phyloP scores from a whole-genome alignment of 2,888 invertebrate species.

The Morpho achilles region DNA sequence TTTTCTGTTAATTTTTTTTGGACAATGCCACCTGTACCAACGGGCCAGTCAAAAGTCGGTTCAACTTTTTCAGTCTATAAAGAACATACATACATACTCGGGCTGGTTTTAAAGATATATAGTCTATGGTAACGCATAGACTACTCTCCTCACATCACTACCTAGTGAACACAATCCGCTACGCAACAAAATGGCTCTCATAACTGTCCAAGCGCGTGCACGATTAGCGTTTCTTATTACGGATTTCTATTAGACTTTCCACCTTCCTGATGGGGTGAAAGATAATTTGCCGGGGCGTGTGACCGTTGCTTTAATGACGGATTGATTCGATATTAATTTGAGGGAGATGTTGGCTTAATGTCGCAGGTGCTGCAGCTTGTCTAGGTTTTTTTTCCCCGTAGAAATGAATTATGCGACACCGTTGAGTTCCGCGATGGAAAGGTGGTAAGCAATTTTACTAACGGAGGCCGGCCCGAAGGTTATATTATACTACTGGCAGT shows the following conservation, averaged over 20 bases:
- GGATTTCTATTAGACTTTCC: slow-evolving; percentile 77
- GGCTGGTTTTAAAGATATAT: too few relatives aligned
- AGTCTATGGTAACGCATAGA: not conserved
- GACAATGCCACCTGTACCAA: too few relatives aligned
- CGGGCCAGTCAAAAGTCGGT: too few relatives aligned
- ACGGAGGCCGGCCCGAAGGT: slow-evolving; percentile 17
- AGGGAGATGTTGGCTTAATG: slow-evolving; percentile 53
- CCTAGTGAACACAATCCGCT: slow-evolving; percentile 37
- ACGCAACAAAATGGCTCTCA: slow-evolving; percentile 54
- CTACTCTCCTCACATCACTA: slow-evolving; percentile 23
- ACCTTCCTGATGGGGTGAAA: slow-evolving; percentile 74
- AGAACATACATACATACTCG: too few relatives aligned
- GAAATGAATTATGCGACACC: slow-evolving; percentile 31
- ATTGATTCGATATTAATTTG: slow-evolving; percentile 77
- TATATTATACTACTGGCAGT: slow-evolving; percentile 1
- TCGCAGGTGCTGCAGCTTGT: slow-evolving; percentile 42
- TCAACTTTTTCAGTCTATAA: too few relatives aligned
- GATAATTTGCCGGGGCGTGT: slow-evolving; percentile 72
- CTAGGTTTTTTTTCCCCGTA: slow-evolving; percentile 46
- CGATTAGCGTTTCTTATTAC: slow-evolving; percentile 74
- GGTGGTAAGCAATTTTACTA: slow-evolving; percentile 14
- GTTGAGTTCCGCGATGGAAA: slow-evolving; percentile 27
- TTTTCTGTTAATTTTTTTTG: too few relatives aligned
- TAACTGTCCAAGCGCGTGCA: slow-evolving; percentile 55
- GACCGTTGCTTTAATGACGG: slow-evolving; percentile 69